phyloP scores from a whole-genome alignment of 2,888 invertebrate species.

The Drosophila stalkeri region DNA sequence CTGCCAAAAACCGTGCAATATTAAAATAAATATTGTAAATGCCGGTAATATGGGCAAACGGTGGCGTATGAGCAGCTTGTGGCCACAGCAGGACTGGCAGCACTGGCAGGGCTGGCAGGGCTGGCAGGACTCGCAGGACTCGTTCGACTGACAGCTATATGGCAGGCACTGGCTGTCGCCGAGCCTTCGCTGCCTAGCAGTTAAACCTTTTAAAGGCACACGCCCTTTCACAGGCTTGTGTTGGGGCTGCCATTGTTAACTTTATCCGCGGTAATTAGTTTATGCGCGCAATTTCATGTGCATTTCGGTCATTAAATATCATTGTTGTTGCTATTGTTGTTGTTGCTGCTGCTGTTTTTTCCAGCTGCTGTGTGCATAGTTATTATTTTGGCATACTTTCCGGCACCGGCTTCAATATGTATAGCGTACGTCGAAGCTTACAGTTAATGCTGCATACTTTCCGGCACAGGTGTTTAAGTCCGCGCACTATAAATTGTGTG shows the following conservation, averaged over 20 bases:
- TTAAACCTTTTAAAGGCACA: conserved; percentile 72
- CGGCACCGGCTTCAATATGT: conserved; percentile 50
- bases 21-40: conserved; percentile 82
- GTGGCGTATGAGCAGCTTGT: conserved; percentile 56
- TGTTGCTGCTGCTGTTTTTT: conserved; percentile 22
- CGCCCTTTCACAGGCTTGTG: conserved; percentile 5
- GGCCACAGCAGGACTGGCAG: conserved; percentile 62
- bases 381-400: conserved; percentile 74
- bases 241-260: conserved; percentile 67
- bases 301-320: conserved; percentile 74
- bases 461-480: conserved; percentile 65
- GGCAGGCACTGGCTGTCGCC: conserved; percentile 25
- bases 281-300: conserved; percentile 81
- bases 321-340: conserved; percentile 26
- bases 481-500: conserved; percentile 69
- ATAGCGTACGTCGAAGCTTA: conserved; percentile 55
- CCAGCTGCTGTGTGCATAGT: conserved; percentile 52
- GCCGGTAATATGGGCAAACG: conserved; percentile 74
- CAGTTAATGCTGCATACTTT: conserved; percentile 62
- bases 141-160: conserved; percentile 24
- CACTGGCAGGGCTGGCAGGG: conserved; percentile 4
- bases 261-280: conserved; percentile 80
- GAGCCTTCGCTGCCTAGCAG: conserved; percentile 38
- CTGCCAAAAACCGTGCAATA: conserved; percentile 68
- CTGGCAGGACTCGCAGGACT: neutral